These are phyloP conservation scores for Dione vanillae DNA, from an alignment of 2,888 invertebrate species.

Conservation along the genomic window DNA sequence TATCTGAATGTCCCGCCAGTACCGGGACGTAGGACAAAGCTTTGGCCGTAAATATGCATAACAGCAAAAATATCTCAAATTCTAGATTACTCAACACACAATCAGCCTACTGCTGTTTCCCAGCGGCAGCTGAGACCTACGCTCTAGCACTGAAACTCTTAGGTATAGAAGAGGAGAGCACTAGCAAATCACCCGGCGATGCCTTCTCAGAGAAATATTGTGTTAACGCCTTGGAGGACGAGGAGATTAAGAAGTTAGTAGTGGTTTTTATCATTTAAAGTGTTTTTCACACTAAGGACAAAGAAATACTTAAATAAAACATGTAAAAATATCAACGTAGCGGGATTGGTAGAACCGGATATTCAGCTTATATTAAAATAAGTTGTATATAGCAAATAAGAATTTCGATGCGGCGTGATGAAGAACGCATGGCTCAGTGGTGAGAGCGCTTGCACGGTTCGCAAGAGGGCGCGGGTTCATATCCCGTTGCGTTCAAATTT, in stretches of 20 bases:
- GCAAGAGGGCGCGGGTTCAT: no score
- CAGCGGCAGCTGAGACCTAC: slow-evolving; percentile 89
- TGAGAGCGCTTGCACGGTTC: no score
- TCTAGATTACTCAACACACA: slow-evolving; percentile 92
- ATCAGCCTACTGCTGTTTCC: slow-evolving; percentile 91
- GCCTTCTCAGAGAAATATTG: slow-evolving; percentile 54
- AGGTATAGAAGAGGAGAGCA: slow-evolving; percentile 61
- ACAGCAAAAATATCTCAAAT: slow-evolving; percentile 6
- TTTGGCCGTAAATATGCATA: not conserved
- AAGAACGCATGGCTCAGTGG: no score
- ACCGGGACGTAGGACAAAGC: not conserved
- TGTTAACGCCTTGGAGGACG: slow-evolving; percentile 53
- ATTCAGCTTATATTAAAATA: no score
- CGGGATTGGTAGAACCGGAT: no score
- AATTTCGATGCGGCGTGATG: no score
- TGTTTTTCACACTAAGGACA: no score
- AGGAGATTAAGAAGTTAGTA: slow-evolving; percentile 35
- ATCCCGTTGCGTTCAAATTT: no score
- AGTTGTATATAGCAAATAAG: no score
- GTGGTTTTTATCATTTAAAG: not conserved
- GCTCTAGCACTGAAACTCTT: slow-evolving; percentile 74
- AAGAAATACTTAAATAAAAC: no score
- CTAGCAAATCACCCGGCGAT: slow-evolving; percentile 51
- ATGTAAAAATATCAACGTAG: no score
- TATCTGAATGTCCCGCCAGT: no score